These are phyloP conservation scores for Trachymyrmex cornetzi DNA, from an alignment of 1,140 invertebrate genomes.

Conservation along the genomic window DNA sequence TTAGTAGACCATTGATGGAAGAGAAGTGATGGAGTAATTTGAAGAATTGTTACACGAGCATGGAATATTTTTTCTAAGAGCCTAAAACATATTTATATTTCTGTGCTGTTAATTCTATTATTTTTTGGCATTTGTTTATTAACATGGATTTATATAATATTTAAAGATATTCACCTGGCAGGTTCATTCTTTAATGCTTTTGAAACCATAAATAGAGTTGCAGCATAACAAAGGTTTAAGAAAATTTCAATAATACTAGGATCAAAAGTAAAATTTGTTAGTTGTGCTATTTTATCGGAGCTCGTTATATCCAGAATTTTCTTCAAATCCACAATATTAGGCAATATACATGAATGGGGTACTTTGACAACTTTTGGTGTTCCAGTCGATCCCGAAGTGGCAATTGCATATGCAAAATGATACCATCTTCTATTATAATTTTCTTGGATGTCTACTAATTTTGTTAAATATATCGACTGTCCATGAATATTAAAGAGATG, in stretches of 20 bases:
- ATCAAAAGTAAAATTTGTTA: constrained; percentile 93
- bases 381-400: constrained; percentile 90
- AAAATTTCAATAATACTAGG: constrained; percentile 93
- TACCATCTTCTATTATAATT: constrained; percentile 27
- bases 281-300: constrained; percentile 90
- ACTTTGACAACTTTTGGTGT: constrained; percentile 89
- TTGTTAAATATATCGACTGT: constrained; percentile 71
- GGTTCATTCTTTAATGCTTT: constrained; percentile 86
- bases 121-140: background rate
- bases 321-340: constrained; percentile 89
- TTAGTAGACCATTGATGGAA: constrained; percentile 86
- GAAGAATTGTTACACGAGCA: constrained; percentile 89
- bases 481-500: constrained; percentile 65
- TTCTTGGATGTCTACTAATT: constrained; percentile 61
- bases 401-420: constrained; percentile 87
- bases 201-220: constrained; percentile 89
- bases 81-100: constrained; percentile 42
- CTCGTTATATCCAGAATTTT: constrained; percentile 86
- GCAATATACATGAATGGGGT: constrained; percentile 88
- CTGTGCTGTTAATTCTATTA: background rate
- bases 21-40: constrained; percentile 93
- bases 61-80: constrained; percentile 85
- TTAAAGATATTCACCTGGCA: constrained; percentile 63
- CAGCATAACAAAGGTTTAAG: constrained; percentile 88
- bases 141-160: background rate